Conservation (phyloP, 2,797 vertebrate genomes). For the Mycteria americana region DNA sequence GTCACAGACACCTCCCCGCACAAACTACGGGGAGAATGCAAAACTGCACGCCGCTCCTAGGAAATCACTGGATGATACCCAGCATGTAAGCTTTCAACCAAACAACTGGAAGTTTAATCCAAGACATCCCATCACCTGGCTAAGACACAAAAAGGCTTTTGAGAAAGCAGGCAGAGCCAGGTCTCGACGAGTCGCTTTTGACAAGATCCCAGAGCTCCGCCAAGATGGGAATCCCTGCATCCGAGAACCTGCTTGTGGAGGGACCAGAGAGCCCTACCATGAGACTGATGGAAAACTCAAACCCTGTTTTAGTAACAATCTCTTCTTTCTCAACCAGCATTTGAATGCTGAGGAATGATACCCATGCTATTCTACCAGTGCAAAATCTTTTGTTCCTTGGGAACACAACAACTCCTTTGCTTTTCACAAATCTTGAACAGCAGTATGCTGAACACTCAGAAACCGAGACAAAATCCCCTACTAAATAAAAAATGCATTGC, state of each 20-base stretch:
- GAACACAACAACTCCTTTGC: neutral
- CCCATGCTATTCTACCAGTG: neutral
- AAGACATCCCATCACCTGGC: neutral
- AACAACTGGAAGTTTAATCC: neutral
- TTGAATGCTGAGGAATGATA: neutral
- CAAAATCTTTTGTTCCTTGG: neutral
- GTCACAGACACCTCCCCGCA: neutral
- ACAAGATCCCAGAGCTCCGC: neutral
- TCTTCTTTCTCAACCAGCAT: neutral
- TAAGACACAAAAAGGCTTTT: neutral
- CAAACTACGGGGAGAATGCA: neutral
- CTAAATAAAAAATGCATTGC: neutral
- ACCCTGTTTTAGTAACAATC: neutral
- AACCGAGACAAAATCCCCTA: neutral
- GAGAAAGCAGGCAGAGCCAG: neutral
- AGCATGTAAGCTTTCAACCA: neutral
- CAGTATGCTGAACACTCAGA: neutral
- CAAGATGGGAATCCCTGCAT: neutral
- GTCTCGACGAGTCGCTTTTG: neutral
- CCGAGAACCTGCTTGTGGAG: neutral
- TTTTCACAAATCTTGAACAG: neutral
- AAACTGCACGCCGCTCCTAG: neutral
- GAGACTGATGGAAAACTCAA: neutral
- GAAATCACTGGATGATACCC: neutral
- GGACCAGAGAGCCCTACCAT: accelerated